Evolutionary conservation across 1,140 invertebrate genomes (phyloP), one percentile per base, ranked within the genome.

Genomic region (Orchestia grillus): DNA sequence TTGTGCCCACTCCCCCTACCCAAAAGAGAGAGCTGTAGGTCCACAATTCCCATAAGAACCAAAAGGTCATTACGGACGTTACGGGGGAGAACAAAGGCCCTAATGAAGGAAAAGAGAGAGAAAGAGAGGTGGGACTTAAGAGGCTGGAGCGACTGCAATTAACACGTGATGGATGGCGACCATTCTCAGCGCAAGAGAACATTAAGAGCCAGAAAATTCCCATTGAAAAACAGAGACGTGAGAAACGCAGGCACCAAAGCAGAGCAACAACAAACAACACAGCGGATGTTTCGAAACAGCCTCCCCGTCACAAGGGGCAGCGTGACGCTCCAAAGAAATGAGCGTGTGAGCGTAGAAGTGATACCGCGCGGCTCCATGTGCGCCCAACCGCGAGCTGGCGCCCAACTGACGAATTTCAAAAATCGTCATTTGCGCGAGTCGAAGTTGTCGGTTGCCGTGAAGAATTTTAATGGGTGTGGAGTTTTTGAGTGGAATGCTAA

Each of bases 121-220:
- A 53, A 53, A 0, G 88, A 91, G 88, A 42, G 28, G n/a, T n/a
- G n/a, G 23, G 92, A 94, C 43, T n/a, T 40, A 4, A 15, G 44
- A 90, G 44, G 92, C 44, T 47, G 47, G 44, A 94, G 92, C 92
- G 44, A 44, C n/a, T 41, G 44, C 92, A 94, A 94, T 94, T 94
- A 94, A 40, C 92, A 94, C 43, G 92, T 94, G 92, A 94, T 94
- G 44, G 19, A 94, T 94, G 44, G 44, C 6, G 11, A 44, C 36
- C 92, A 94, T 94, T 94, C 41, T 6, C 6, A 23, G 36, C 19
- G 44, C n/a, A 3, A 90, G 88, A 3, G 88, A 90, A 90, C 88
- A 90, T 90, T 41, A 90, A 90, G 88, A 44, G 88, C n/a, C 11
- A 90, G 43, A 90, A 90, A 42, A 42, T 90, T 90, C 88, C 41